Evolutionary conservation across 2,113 vertebrate species (phyloP).

Genomic region (Empidonax alnorum): DNA sequence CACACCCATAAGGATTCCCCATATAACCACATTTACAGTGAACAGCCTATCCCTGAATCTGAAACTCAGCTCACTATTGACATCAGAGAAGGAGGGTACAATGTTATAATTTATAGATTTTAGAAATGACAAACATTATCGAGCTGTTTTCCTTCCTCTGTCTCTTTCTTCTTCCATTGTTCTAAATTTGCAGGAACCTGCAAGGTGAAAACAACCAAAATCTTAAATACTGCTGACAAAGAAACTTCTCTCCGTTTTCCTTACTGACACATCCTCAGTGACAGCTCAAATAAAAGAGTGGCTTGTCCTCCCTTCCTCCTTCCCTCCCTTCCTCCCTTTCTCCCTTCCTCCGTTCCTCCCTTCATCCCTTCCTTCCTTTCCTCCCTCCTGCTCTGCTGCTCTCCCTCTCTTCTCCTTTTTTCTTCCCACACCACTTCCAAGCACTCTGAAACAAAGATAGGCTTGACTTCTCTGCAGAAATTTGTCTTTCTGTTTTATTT

Average conservation of each 20-base stretch:
- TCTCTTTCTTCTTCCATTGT: neutral
- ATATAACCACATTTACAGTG: neutral
- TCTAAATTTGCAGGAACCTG: neutral
- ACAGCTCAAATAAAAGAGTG: neutral
- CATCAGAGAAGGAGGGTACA: neutral
- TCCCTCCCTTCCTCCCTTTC: neutral
- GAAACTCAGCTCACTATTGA: neutral
- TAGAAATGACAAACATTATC: neutral
- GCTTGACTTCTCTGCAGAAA: neutral
- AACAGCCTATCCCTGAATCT: neutral
- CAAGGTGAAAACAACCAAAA: neutral
- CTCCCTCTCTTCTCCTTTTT: rapidly evolving
- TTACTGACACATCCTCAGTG: neutral
- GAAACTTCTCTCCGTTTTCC: neutral
- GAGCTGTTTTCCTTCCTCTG: neutral
- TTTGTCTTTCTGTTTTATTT: neutral
- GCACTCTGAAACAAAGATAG: neutral
- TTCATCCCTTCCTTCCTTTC: neutral
- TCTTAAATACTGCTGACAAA: neutral
- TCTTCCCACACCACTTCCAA: neutral
- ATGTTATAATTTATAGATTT: neutral
- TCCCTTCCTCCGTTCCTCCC: neutral
- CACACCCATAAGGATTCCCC: neutral
- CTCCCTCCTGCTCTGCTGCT: no score
- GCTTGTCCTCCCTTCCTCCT: neutral